Evolutionary conservation across 1,140 invertebrate genomes (phyloP), one percentile per base, ranked within the genome.

Genomic region (Drosophila persimilis): DNA sequence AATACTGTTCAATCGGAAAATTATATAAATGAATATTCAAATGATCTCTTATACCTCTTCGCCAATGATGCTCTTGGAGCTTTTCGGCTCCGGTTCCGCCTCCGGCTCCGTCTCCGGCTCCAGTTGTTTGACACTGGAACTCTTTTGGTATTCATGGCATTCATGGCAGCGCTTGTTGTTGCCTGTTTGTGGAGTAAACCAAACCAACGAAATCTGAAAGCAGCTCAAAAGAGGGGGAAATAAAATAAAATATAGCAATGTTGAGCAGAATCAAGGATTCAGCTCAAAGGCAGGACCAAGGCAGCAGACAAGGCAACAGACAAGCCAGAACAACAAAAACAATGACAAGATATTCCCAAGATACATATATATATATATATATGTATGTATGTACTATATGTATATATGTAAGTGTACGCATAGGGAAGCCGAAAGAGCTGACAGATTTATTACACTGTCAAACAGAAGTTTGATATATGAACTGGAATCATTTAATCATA

Each of bases 401-500:
- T 41, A 44, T 41, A 41, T 51, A 58, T 66, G 67, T 50, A 45
- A 43, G 47, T 39, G 11, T 13, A 13, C 15, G 7, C 61, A 7
- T 20, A 17, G 39, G 24, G 20, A 11, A 41, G 47, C 29, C 63
- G 35, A 43, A 31, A 24, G 45, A 60, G 50, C 63, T 70, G 77
- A 71, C 77, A 65, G 73, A 80, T 79, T 79, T 80, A 64, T 70
- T 80, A 80, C 65, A 75, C 70, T 75, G 59, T 50, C 62, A 65
- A 51, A 73, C 56, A 66, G 43, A 64, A 67, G 62, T 54, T 72
- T 72, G 65, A 69, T 66, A 69, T 48, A 57, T 43, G 64, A 69
- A 69, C 63, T 13, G 56, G 65, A 69, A 48, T 57, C 51, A 69
- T 69, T 69, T 69, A 69, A 69, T 57, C 65, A 69, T 69, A 57